Evolutionary conservation across 1,140 invertebrate species (phyloP), one percentile per base, ranked within the genome.

Genomic region (Paraescarpia echinospica): DNA sequence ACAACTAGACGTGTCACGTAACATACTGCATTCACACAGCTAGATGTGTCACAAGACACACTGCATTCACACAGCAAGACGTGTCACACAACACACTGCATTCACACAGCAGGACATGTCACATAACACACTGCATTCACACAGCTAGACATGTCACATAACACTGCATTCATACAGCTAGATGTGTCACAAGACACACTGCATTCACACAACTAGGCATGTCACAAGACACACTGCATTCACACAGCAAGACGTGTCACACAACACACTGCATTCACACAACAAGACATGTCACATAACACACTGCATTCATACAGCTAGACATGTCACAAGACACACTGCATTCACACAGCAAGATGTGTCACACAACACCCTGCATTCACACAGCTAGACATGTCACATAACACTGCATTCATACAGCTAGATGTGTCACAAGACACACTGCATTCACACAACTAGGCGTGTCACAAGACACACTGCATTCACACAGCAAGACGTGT

Each of bases 321-420:
- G 41, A 41, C 41, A 34, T 92, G 33, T 93, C 48, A 92, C 59
- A 77, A 4, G n/a, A 41, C 18, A 2, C 90, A n/a, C n/a, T n/a
- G n/a, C n/a, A n/a, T n/a, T n/a, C n/a, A 92, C 89, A 77, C 22
- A 33, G 41, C 41, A 6, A 6, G 41, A 41, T 12, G 18, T 92
- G 33, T 93, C 48, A 92, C 59, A 77, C 2, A 33, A 41, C 18
- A 2, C 90, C n/a, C n/a, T n/a, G n/a, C n/a, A n/a, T n/a, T n/a
- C n/a, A 92, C 89, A 77, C 22, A 33, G 41, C 41, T 41, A 6
- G 41, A 41, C 41, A 34, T 92, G 33, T 93, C 48, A 92, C 59
- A 77, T 18, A 33, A 41, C 18, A 2, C 90, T n/a, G n/a, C n/a
- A n/a, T n/a, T n/a, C n/a, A 92, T 48, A 77, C 22, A 33, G 41